Evolutionary conservation across 2,797 vertebrate species (phyloP).

Genomic region (Monodelphis domestica): DNA sequence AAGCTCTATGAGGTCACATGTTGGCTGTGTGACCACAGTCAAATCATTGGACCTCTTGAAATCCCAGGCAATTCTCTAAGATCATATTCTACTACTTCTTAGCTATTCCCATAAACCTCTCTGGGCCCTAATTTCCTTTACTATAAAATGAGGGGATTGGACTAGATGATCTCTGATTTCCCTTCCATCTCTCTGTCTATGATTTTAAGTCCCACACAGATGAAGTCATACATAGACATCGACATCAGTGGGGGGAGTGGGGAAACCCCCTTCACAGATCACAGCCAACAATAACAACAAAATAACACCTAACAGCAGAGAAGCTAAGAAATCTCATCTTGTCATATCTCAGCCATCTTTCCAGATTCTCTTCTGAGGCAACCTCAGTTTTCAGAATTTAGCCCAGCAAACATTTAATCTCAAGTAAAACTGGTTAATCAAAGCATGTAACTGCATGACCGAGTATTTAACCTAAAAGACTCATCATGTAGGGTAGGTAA

Average conservation of each 20-base stretch:
- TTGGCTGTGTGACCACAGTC: not conserved
- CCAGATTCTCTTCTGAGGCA: constrained; percentile 55
- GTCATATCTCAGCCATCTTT: constrained; percentile 43
- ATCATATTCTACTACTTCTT: not conserved
- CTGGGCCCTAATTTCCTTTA: not conserved
- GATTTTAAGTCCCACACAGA: not conserved
- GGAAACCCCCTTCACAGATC: not conserved
- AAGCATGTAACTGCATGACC: constrained; percentile 68
- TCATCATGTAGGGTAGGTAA: constrained; percentile 38
- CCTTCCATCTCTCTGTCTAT: not conserved
- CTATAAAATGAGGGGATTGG: not conserved
- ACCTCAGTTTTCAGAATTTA: not conserved
- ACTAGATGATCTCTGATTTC: not conserved
- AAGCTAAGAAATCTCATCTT: constrained; percentile 68
- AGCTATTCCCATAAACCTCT: not conserved
- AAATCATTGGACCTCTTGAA: not conserved
- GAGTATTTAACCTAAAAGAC: constrained; percentile 32
- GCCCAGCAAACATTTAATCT: not conserved
- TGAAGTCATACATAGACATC: not conserved
- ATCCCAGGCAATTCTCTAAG: not conserved
- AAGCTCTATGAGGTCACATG: not conserved
- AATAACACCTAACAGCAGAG: constrained; percentile 66
- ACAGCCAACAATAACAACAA: constrained; percentile 65
- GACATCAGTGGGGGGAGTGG: not conserved
- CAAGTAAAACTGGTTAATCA: not conserved